Conservation (phyloP, 2,888 invertebrate species). For the Marronus borbonicus region DNA sequence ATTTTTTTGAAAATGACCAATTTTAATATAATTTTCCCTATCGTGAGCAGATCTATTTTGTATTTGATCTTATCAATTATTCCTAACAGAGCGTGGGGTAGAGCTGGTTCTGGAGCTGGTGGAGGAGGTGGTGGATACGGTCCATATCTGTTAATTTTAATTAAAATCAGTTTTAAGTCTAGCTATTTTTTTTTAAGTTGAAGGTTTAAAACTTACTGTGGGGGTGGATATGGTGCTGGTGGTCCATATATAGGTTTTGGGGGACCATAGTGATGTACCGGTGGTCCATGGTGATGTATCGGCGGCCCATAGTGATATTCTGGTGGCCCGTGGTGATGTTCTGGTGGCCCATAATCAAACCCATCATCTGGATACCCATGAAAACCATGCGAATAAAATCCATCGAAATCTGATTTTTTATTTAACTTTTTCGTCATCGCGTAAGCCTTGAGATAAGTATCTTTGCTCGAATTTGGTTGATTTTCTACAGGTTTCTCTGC, state of each 20-base stretch:
- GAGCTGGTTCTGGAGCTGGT: conserved; percentile 59
- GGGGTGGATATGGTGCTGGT: conserved; percentile 69
- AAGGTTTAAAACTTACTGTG: conserved; percentile 55
- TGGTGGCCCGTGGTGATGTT: conserved; percentile 61
- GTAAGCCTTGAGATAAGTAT: conserved; percentile 79
- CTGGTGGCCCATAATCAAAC: conserved; percentile 68
- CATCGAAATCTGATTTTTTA: conserved; percentile 72
- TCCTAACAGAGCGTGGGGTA: conserved; percentile 74
- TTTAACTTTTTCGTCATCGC: conserved; percentile 74
- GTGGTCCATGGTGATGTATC: conserved; percentile 66
- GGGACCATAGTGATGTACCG: conserved; percentile 60
- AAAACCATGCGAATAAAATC: conserved; percentile 67
- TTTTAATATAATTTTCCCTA: conserved; percentile 84
- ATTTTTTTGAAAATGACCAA: conserved; percentile 86
- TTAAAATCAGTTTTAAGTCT: background rate
- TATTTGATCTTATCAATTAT: conserved; percentile 79
- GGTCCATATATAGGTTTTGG: conserved; percentile 65
- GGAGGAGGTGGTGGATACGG: conserved; percentile 53
- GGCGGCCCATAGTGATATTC: conserved; percentile 52
- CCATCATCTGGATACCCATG: conserved; percentile 66
- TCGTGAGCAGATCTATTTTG: conserved; percentile 80
- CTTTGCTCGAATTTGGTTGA: conserved; percentile 60
- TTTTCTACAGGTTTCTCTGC: conserved; percentile 65
- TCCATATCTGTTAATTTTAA: conserved; percentile 21
- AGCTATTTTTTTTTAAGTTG: background rate